A percentile compares a stretch with the other conserved stretches of the same genome.
These are phyloP conservation scores for Enteromius thamalakanensis DNA, from an alignment of 2,797 vertebrate species.

Conservation along the genomic window DNA sequence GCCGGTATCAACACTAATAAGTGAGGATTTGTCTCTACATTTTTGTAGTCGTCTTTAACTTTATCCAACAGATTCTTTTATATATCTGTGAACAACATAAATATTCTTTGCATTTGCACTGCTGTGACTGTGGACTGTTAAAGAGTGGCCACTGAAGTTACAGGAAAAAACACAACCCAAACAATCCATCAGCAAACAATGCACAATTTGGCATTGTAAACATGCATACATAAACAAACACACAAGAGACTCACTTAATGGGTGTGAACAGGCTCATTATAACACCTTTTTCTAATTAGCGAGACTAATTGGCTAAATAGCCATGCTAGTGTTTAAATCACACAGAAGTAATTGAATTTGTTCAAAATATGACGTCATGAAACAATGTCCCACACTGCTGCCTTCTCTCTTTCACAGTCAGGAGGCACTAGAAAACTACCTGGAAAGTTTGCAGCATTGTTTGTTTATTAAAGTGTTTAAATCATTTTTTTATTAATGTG, in stretches of 20 bases:
- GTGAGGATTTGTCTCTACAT: conserved; percentile 21
- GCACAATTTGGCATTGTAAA: background rate
- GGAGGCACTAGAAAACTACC: background rate
- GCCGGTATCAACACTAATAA: conserved; percentile 18
- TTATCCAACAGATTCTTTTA: conserved; percentile 6
- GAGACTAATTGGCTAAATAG: conserved; percentile 23
- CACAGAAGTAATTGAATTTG: background rate
- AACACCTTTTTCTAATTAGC: background rate
- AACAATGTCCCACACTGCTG: conserved; percentile 1
- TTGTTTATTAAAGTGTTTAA: conserved; percentile 17
- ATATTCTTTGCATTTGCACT: conserved; percentile 30
- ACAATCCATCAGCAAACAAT: background rate
- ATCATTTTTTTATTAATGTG: conserved; percentile 19
- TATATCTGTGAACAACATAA: conserved; percentile 17
- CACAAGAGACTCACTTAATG: background rate
- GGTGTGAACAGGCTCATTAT: conserved; percentile 21
- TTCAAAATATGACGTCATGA: conserved; percentile 6
- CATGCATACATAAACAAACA: background rate
- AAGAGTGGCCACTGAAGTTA: conserved; percentile 10
- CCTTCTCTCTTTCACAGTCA: background rate
- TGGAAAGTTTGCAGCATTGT: conserved; percentile 13
- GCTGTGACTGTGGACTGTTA: conserved; percentile 45
- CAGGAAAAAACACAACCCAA: background rate
- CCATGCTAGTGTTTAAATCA: conserved; percentile 15
- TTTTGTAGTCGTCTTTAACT: conserved; percentile 28